Conservation (phyloP, 1,140 invertebrate species). For the Pseudomyrmex dendroicus region DNA sequence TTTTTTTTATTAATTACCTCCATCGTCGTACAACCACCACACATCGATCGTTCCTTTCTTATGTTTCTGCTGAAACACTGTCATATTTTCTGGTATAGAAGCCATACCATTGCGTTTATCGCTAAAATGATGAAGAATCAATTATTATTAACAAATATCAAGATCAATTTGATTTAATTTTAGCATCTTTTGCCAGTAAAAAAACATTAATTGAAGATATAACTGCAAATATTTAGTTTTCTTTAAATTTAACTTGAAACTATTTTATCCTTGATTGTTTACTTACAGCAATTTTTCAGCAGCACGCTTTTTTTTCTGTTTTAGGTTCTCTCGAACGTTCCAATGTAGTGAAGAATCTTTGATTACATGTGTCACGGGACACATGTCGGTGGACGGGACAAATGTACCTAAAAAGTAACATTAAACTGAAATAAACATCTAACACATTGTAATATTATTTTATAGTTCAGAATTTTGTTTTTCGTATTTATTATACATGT, state of each 20-base stretch:
- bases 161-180: neutral
- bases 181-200: neutral
- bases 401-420: slow-evolving; percentile 74
- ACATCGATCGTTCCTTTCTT: slow-evolving; percentile 94
- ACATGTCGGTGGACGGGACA: slow-evolving; percentile 62
- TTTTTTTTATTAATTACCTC: slow-evolving; percentile 87
- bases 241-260: neutral
- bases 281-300: slow-evolving; percentile 81
- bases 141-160: neutral
- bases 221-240: neutral
- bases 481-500: neutral
- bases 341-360: slow-evolving; percentile 79
- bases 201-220: neutral
- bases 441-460: neutral
- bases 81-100: slow-evolving; percentile 85
- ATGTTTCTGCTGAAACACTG: slow-evolving; percentile 88
- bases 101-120: slow-evolving; percentile 78
- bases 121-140: slow-evolving; percentile 42
- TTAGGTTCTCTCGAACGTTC: slow-evolving; percentile 79
- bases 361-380: slow-evolving; percentile 59
- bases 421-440: neutral
- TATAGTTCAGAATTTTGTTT: neutral
- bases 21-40: slow-evolving; percentile 99
- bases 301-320: slow-evolving; percentile 80
- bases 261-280: neutral